A percentile compares a stretch with the other conserved stretches of the same genome.
Evolutionary conservation across 2,888 invertebrate species (phyloP).

Genomic region (Heliconius aoede): DNA sequence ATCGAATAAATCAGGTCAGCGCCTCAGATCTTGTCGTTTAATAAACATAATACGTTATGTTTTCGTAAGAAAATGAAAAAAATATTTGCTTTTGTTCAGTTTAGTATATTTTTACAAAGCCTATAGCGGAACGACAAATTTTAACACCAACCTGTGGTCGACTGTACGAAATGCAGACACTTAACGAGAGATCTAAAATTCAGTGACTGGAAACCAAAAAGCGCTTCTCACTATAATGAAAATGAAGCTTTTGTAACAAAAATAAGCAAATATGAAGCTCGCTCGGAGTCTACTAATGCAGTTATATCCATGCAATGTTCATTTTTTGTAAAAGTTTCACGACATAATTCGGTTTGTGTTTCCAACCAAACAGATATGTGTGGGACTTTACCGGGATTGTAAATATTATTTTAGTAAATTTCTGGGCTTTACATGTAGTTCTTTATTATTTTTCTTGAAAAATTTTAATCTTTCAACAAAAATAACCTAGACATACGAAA

Average conservation of each 20-base stretch:
- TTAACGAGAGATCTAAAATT: conserved; percentile 38
- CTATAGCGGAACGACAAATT: not conserved
- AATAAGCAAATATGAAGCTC: conserved; percentile 36
- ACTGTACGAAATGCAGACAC: conserved; percentile 8
- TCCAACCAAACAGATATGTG: conserved; percentile 5
- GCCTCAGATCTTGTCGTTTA: conserved; percentile 13
- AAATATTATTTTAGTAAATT: conserved; percentile 11
- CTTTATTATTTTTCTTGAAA: not conserved
- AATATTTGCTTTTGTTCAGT: not conserved
- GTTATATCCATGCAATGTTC: conserved; percentile 38
- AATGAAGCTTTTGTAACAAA: conserved; percentile 45
- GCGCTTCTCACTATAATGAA: conserved; percentile 41
- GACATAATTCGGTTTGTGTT: conserved; percentile 38
- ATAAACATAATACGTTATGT: not conserved
- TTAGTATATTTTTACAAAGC: conserved; percentile 1
- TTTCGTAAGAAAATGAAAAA: not conserved
- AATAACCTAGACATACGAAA: too few species aligned
- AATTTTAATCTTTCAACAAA: too few species aligned
- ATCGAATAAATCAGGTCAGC: conserved; percentile 19
- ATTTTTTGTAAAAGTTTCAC: conserved; percentile 39
- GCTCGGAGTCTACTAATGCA: conserved; percentile 43
- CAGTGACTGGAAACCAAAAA: conserved; percentile 39
- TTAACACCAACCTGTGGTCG: not conserved
- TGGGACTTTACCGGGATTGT: not conserved
- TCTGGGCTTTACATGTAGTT: not conserved